Evolutionary conservation across 2,113 vertebrate species (phyloP).

Genomic region (Oxygymnocypris stewartii): DNA sequence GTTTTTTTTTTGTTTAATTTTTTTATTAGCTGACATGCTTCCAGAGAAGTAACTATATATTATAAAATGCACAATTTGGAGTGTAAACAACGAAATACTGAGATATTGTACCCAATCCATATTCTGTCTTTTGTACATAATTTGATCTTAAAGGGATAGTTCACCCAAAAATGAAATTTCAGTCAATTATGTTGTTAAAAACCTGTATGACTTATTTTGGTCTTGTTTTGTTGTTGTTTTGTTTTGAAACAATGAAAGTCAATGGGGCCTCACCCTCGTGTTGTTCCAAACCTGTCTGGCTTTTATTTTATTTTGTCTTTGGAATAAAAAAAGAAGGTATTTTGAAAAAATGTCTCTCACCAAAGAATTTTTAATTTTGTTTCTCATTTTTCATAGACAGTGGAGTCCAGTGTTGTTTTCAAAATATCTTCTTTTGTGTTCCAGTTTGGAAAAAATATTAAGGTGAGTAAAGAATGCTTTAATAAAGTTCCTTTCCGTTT

Average conservation of each 20-base stretch:
- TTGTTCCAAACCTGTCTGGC: too few species aligned
- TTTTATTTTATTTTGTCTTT: not conserved
- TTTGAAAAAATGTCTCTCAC: not conserved
- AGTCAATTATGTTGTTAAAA: not conserved
- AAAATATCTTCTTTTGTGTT: not conserved
- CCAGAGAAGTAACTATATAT: not conserved
- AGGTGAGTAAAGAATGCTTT: not conserved
- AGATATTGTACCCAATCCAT: not conserved
- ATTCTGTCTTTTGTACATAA: not conserved
- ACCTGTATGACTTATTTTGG: not conserved
- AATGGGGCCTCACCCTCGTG: not conserved
- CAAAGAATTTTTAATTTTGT: not conserved
- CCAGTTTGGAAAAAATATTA: not conserved
- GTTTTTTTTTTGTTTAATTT: not conserved
- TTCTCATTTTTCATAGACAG: not conserved
- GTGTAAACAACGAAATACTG: not conserved
- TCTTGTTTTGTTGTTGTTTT: not conserved
- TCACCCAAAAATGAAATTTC: not conserved
- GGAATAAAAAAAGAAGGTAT: not conserved
- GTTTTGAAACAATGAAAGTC: not conserved
- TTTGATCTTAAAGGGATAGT: not conserved
- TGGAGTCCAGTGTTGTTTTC: not conserved
- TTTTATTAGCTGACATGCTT: not conserved
- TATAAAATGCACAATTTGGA: not conserved
- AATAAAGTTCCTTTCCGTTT: constrained; percentile 40